Conservation (phyloP, 2,797 vertebrate genomes). For the Anguilla megastoma region DNA sequence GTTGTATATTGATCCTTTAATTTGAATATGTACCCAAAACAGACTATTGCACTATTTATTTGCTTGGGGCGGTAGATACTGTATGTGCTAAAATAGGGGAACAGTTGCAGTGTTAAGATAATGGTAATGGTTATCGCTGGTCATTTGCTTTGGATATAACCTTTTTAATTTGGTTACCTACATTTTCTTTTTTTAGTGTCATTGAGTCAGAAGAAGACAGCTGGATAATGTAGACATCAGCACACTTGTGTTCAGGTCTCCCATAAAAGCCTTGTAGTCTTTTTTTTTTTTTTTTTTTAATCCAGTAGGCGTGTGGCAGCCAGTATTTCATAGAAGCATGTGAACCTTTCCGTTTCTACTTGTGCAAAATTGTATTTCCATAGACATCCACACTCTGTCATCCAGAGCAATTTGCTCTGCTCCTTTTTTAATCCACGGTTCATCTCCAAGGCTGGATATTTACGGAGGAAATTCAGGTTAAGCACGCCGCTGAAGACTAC, state of each 20-base stretch:
- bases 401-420: no score
- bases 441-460: no score
- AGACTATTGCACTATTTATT: neutral
- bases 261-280: neutral
- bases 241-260: neutral
- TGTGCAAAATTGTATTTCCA: neutral
- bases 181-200: neutral
- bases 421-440: no score
- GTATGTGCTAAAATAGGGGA: neutral
- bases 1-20: neutral
- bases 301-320: neutral
- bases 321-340: neutral
- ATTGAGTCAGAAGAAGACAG: neutral
- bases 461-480: no score
- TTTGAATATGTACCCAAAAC: neutral
- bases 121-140: neutral
- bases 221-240: neutral
- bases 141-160: neutral
- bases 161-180: neutral
- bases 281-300: neutral
- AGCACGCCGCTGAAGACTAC: no score
- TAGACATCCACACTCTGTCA: no score
- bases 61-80: neutral
- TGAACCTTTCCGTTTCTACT: neutral
- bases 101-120: neutral